Evolutionary conservation across 2,888 invertebrate species (phyloP).

Genomic region (Onthophagus sagittarius): DNA sequence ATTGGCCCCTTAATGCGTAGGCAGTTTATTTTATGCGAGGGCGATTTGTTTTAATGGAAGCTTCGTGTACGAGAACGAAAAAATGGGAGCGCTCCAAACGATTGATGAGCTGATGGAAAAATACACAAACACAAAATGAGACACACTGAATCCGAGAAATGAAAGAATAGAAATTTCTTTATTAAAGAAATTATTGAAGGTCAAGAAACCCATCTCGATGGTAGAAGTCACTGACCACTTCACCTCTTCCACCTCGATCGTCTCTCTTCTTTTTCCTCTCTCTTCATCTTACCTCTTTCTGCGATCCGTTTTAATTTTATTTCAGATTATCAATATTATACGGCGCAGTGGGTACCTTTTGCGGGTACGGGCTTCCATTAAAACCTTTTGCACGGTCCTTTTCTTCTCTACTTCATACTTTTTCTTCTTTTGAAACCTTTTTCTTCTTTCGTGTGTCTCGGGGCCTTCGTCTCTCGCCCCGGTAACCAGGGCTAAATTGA

Average conservation of each 20-base stretch:
- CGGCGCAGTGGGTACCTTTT: neutral
- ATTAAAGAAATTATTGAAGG: neutral
- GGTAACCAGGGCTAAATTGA: slow-evolving; percentile 10
- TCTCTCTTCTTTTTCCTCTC: neutral
- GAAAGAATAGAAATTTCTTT: neutral
- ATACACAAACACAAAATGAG: too few species aligned
- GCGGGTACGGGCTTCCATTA: neutral
- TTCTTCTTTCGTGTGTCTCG: neutral
- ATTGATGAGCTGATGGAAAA: neutral
- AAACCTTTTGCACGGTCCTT: neutral
- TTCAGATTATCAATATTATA: neutral
- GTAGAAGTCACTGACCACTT: neutral
- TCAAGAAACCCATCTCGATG: neutral
- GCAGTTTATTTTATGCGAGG: neutral
- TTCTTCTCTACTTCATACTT: neutral
- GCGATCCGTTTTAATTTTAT: neutral
- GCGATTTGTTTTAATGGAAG: neutral
- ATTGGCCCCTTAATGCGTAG: neutral
- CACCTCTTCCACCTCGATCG: neutral
- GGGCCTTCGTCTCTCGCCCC: neutral
- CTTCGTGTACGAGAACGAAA: neutral
- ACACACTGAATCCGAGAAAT: neutral
- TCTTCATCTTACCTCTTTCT: neutral
- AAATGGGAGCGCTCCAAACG: neutral
- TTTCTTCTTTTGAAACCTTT: neutral